Evolutionary conservation across 2,113 vertebrate genomes (phyloP), one percentile per base, ranked within the genome.

Genomic region (Girardinichthys multiradiatus): DNA sequence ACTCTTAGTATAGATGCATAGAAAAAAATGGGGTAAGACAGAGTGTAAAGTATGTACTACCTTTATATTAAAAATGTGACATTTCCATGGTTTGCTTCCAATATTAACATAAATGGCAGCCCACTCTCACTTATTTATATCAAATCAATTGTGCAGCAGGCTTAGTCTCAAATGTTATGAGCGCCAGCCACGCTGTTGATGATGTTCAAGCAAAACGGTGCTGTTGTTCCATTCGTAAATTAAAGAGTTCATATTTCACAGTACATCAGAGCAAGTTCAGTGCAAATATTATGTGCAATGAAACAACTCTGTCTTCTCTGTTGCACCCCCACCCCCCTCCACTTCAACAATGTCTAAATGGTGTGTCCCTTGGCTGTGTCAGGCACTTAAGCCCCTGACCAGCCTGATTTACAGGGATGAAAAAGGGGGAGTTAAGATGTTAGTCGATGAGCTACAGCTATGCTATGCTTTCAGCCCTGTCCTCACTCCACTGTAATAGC

Each of bases 321-420:
- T 70, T 70, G 19, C 3, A 64, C 30, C n/a, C 26, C 59, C 72
- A 21, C 33, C 60, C 30, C 42, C 29, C 45, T 35, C 60, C 33
- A 24, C 62, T 61, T 84, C 76, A 65, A 26, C 79, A 77, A 61
- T 75, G 75, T 83, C 67, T 82, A 77, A 82, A 79, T 77, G 79
- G 71, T 76, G 81, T 60, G 82, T 84, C 86, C 79, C 86, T 81
- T 63, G 83, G 86, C 86, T 72, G 85, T 45, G 71, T 85, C 76
- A 74, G 81, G 63, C 81, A 74, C 87, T 88, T 91, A 85, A 87
- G 80, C 68, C 77, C 68, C 83, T 75, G 86, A 81, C 86, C 72
- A 35, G 70, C 70, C 85, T 91, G 89, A 91, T 90, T 91, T 85
- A 90, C 80, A 79, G 75, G 83, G 85, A 90, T 79, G 81, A 87